Base-by-base conservation (phyloP, 2,888 invertebrate genomes). In the Caenorhabditis becei region DNA sequence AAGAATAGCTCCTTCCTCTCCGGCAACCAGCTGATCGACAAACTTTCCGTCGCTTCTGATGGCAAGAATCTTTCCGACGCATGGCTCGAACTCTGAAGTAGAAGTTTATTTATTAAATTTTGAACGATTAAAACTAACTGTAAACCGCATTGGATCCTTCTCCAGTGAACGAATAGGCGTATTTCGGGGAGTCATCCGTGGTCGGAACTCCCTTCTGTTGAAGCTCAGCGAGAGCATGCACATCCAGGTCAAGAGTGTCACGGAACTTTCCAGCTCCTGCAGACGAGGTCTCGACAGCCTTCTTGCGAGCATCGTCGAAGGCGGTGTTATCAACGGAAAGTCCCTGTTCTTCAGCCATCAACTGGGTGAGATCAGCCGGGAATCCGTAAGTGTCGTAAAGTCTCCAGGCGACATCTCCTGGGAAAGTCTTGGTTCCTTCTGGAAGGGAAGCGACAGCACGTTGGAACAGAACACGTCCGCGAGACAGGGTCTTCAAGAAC, bases 331-430 rank as follows among this genome's bases (percentile, higher is more conserved):
- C 96, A 83, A 99, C 95, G 69, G 92, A 92, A 5, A 99, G 93
- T 0, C 95, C 95, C 90, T 95, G 96, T 92, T 99, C 99, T 93
- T 99, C 99, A 61, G 95, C 95, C 97, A 99, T 99, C 37, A 99
- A 93, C 89, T 95, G 95, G 0, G 99, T 99, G 83, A 99, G 94
- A 93, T 99, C 99, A 67, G 98, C 94, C 0, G 99, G 99, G 91
- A 99, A 99, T 20, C 99, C 99, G 91, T 98, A 99, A 0, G 99
- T 99, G 91, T 99, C 99, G 92, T 99, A 99, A 71, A 99, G 93
- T 75, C 97, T 94, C 99, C 99, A 99, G 0, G 98, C 97, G 61
- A 99, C 94, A 92, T 98, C 96, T 69, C 98, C 93, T 44, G 97
- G 97, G 83, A 98, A 93, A 58, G 94, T 93, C 91, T 94, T 94